Evolutionary conservation across 2,797 vertebrate genomes (phyloP).

Genomic region (Malacoraja senta): DNA sequence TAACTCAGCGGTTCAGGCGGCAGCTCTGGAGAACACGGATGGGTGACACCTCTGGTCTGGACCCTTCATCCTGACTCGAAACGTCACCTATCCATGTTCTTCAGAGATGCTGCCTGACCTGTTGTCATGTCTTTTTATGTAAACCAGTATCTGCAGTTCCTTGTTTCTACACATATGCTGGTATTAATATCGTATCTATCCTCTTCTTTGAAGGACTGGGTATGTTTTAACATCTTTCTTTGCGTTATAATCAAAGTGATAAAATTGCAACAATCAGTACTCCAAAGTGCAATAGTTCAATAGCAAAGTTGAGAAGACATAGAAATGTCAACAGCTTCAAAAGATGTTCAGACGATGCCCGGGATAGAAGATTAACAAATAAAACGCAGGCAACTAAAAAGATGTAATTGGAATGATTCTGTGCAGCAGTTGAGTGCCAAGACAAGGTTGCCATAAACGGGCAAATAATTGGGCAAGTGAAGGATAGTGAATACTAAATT

Average conservation of each 20-base stretch:
- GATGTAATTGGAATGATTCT: not conserved
- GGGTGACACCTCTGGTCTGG: too few relatives aligned
- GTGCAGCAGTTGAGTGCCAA: not conserved
- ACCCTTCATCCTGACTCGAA: too few relatives aligned
- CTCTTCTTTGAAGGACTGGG: not conserved
- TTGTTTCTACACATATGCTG: not conserved
- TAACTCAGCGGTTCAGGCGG: too few relatives aligned
- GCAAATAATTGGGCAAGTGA: not conserved
- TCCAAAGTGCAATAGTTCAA: not conserved
- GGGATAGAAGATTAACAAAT: not conserved
- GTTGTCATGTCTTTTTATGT: too few relatives aligned
- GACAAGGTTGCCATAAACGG: not conserved
- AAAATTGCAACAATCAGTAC: not conserved
- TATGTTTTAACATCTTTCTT: not conserved
- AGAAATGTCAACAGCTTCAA: not conserved
- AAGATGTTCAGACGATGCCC: not conserved
- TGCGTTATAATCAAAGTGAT: not conserved
- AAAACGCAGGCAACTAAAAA: not conserved
- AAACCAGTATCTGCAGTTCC: too few relatives aligned
- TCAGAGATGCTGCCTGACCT: too few relatives aligned
- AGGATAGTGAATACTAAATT: constrained; percentile 12
- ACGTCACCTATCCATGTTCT: too few relatives aligned
- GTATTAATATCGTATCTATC: not conserved
- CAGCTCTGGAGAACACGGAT: too few relatives aligned
- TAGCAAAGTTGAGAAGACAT: not conserved